These are phyloP conservation scores for Pomphorhynchus laevis DNA, from an alignment of 1,140 invertebrate genomes.

Conservation along the genomic window DNA sequence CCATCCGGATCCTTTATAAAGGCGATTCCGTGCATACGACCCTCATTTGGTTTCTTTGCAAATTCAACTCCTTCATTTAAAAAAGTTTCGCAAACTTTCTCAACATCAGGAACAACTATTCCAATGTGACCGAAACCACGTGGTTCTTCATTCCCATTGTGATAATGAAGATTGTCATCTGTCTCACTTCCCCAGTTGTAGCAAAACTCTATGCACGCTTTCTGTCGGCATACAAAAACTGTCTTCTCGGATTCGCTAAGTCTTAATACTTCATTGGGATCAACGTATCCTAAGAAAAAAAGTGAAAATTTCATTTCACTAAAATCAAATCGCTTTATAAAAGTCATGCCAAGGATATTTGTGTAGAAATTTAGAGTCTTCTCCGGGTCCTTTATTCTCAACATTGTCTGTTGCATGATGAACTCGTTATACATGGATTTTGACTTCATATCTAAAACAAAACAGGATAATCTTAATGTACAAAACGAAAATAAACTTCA, in stretches of 20 bases:
- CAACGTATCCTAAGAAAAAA: conserved; percentile 56
- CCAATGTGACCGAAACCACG: conserved; percentile 53
- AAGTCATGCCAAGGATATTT: conserved; percentile 48
- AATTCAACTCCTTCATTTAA: conserved; percentile 48
- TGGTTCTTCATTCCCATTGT: conserved; percentile 59
- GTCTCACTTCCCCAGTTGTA: conserved; percentile 72
- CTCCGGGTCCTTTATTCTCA: conserved; percentile 53
- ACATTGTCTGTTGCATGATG: conserved; percentile 78
- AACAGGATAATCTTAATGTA: no score
- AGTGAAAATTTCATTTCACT: conserved; percentile 50
- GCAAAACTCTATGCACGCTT: conserved; percentile 48
- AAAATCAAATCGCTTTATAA: conserved; percentile 30
- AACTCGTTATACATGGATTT: no score
- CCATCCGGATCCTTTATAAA: conserved; percentile 77
- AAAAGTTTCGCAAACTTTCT: conserved; percentile 45
- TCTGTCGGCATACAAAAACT: conserved; percentile 38
- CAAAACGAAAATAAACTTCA: no score
- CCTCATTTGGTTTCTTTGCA: conserved; percentile 49
- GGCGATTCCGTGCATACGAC: conserved; percentile 55
- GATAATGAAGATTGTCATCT: conserved; percentile 35
- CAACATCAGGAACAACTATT: conserved; percentile 46
- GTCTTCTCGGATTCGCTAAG: conserved; percentile 23
- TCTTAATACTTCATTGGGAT: background rate
- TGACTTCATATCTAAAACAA: no score
- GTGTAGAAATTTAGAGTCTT: conserved; percentile 56